Conservation (phyloP, 1,140 invertebrate genomes). For the Drosophila subpulchrella region DNA sequence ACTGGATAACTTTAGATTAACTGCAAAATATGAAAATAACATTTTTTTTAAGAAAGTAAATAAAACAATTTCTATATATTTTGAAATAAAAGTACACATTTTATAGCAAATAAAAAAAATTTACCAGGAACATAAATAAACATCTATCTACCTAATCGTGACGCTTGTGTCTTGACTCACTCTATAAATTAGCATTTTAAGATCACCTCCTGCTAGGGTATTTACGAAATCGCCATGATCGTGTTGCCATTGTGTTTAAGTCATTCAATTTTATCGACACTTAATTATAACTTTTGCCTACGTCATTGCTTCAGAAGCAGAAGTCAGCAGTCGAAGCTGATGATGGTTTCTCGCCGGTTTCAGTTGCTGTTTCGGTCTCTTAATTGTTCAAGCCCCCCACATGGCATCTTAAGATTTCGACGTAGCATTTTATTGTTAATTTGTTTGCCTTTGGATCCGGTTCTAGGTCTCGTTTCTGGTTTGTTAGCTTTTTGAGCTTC, state of each 20-base stretch:
- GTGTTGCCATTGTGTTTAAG: constrained; percentile 33
- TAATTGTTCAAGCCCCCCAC: constrained; percentile 48
- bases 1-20: too few relatives aligned
- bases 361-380: constrained; percentile 34
- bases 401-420: constrained; percentile 41
- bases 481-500: constrained; percentile 39
- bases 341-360: constrained; percentile 37
- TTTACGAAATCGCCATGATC: constrained; percentile 50
- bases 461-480: constrained; percentile 77
- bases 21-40: too few relatives aligned
- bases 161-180: neutral
- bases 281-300: constrained; percentile 77
- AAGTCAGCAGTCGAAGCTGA: constrained; percentile 49
- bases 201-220: constrained; percentile 38
- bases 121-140: too few relatives aligned
- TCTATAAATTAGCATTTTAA: constrained; percentile 9
- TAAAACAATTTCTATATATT: too few relatives aligned
- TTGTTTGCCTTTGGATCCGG: constrained; percentile 74
- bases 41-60: too few relatives aligned
- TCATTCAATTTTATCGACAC: constrained; percentile 72
- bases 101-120: too few relatives aligned
- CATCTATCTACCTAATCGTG: neutral
- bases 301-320: constrained; percentile 63
- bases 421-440: constrained; percentile 67
- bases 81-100: too few relatives aligned